phyloP scores from a whole-genome alignment of 1,140 invertebrate genomes.

The Sitobion miscanthi region DNA sequence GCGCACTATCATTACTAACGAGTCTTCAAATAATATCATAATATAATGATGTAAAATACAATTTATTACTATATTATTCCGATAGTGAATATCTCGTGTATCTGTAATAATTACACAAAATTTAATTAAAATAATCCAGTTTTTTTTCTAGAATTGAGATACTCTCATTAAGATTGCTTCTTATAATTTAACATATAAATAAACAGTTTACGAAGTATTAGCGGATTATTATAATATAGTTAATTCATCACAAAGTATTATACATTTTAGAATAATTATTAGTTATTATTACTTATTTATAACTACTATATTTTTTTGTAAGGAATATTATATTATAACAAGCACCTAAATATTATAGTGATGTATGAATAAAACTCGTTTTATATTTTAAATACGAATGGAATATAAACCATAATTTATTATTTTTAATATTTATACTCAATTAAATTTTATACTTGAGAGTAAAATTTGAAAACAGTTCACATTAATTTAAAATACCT shows the following conservation, averaged over 20 bases:
- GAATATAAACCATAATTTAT: not conserved
- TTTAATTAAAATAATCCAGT: not conserved
- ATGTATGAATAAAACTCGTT: not conserved
- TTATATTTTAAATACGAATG: not conserved
- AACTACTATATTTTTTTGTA: not conserved
- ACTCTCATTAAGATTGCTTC: not conserved
- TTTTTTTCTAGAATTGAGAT: not conserved
- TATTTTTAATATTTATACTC: not conserved
- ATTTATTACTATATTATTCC: not conserved
- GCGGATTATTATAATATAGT: not conserved
- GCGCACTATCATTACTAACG: slow-evolving; percentile 15
- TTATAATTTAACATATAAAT: not conserved
- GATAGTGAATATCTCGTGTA: not conserved
- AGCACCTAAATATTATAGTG: not conserved
- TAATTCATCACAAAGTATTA: not conserved
- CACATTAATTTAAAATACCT: not conserved
- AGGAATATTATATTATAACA: not conserved
- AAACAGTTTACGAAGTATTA: not conserved
- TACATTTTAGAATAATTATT: not conserved
- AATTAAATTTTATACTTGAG: not conserved
- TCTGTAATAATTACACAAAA: not conserved
- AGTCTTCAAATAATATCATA: slow-evolving; percentile 3
- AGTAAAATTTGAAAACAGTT: not conserved
- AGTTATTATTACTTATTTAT: not conserved
- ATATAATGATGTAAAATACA: not conserved